Evolutionary conservation across 1,140 invertebrate species (phyloP).

Genomic region (Rhynchophorus ferrugineus): DNA sequence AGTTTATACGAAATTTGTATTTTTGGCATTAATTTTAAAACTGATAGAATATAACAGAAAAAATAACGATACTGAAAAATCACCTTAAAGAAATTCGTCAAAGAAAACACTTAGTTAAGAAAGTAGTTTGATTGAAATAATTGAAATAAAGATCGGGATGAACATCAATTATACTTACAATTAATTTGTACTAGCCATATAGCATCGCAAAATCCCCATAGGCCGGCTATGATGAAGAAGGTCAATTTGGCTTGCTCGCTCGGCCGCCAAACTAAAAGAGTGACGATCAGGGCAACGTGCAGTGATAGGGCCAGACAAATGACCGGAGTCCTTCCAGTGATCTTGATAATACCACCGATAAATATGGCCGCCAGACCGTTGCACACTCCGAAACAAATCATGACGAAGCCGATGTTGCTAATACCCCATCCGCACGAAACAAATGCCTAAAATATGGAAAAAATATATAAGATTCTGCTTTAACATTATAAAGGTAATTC

Average conservation of each 20-base stretch:
- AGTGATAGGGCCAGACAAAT: slow-evolving; percentile 66
- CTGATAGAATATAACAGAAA: too few species aligned
- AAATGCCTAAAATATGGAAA: slow-evolving; percentile 61
- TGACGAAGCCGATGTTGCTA: slow-evolving; percentile 81
- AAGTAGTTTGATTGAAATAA: too few species aligned
- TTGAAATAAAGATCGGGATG: too few species aligned
- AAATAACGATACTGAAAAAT: too few species aligned
- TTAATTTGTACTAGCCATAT: slow-evolving; percentile 94
- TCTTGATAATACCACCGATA: slow-evolving; percentile 71
- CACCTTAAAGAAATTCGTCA: too few species aligned
- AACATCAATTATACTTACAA: slow-evolving; percentile 62
- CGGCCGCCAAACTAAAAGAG: slow-evolving; percentile 68
- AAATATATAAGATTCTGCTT: neutral
- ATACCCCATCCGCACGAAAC: slow-evolving; percentile 86
- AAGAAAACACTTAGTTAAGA: too few species aligned
- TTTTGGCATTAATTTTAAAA: too few species aligned
- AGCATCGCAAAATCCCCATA: slow-evolving; percentile 88
- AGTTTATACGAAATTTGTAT: too few species aligned
- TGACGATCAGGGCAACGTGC: slow-evolving; percentile 59
- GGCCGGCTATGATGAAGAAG: slow-evolving; percentile 76
- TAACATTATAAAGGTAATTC: neutral
- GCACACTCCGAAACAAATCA: slow-evolving; percentile 82
- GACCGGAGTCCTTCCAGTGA: slow-evolving; percentile 68
- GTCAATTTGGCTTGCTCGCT: slow-evolving; percentile 58
- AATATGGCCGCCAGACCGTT: slow-evolving; percentile 74